A percentile compares a stretch with the other conserved stretches of the same genome.
Conservation (phyloP, 2,888 invertebrate genomes). For the Cataglyphis rosenhaueri region DNA sequence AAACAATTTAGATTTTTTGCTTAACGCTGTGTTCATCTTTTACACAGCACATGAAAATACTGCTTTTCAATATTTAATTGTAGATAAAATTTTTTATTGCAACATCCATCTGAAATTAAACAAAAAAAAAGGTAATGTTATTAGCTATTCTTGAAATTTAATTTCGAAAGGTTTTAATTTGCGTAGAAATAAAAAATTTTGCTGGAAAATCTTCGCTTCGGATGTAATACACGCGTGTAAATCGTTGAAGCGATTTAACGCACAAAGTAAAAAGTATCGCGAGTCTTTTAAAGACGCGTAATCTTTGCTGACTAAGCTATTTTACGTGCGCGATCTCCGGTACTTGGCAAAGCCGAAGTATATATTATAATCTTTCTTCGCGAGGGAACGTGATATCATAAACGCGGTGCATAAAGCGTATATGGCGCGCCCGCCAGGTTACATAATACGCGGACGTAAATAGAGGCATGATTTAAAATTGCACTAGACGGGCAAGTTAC, state of each 20-base stretch:
- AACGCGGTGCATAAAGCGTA: slow-evolving; percentile 62
- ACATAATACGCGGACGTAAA: slow-evolving; percentile 66
- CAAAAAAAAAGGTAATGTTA: not conserved
- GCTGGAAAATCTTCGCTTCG: not conserved
- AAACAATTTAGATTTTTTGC: not conserved
- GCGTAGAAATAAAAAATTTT: not conserved
- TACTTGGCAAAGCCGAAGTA: slow-evolving; percentile 43
- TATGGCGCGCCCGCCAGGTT: slow-evolving; percentile 53
- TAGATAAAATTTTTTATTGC: not conserved
- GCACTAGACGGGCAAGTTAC: slow-evolving; percentile 64
- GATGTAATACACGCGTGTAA: slow-evolving; percentile 7
- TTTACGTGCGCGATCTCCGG: slow-evolving; percentile 44
- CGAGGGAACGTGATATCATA: slow-evolving; percentile 64
- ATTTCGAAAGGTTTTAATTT: not conserved
- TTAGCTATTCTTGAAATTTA: not conserved
- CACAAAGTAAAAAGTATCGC: slow-evolving; percentile 19
- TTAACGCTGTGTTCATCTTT: not conserved
- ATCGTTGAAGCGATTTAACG: slow-evolving; percentile 18
- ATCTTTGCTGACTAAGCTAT: slow-evolving; percentile 26
- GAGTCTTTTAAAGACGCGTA: slow-evolving; percentile 36
- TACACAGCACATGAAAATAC: not conserved
- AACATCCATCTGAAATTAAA: not conserved
- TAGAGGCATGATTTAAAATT: slow-evolving; percentile 69
- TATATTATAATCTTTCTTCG: slow-evolving; percentile 62
- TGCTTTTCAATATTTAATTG: not conserved